Evolutionary conservation across 92 coral and sea anemone genomes (phyloP).

Genomic region (Metridium senile): DNA sequence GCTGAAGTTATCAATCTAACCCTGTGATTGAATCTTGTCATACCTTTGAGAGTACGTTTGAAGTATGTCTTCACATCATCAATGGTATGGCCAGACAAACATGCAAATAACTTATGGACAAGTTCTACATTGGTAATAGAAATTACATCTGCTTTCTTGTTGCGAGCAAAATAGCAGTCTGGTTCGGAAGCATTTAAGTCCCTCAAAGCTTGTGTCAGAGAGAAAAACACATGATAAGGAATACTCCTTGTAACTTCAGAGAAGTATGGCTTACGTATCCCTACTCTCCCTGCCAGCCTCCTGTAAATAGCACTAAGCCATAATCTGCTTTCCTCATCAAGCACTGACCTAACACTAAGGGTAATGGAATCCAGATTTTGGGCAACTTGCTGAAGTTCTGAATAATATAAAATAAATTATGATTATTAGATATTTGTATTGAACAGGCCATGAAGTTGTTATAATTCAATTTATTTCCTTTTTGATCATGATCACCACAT

Average conservation of each 20-base stretch:
- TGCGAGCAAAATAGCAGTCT: slow-evolving; percentile 26
- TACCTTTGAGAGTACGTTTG: slow-evolving; percentile 28
- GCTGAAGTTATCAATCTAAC: slow-evolving; percentile 24
- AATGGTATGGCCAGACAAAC: slow-evolving; percentile 40
- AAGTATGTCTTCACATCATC: slow-evolving; percentile 43
- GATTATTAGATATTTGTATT: neutral
- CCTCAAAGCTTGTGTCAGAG: slow-evolving; percentile 34
- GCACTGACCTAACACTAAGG: slow-evolving; percentile 30
- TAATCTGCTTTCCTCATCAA: slow-evolving; percentile 34
- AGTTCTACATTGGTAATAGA: slow-evolving; percentile 53
- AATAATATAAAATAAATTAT: neutral
- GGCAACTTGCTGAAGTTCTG: neutral
- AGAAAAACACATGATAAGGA: slow-evolving; percentile 40
- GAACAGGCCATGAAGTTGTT: too few relatives aligned
- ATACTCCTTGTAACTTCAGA: slow-evolving; percentile 49
- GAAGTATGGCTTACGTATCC: slow-evolving; percentile 47
- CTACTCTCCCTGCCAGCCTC: slow-evolving; percentile 49
- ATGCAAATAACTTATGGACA: slow-evolving; percentile 46
- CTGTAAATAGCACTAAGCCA: slow-evolving; percentile 43
- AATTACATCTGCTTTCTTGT: slow-evolving; percentile 69
- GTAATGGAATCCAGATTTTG: neutral
- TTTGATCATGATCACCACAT: too few relatives aligned
- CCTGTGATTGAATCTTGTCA: slow-evolving; percentile 9
- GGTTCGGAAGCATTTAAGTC: slow-evolving; percentile 46
- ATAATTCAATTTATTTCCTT: too few relatives aligned